Evolutionary conservation across 1,140 invertebrate species (phyloP).

Genomic region (Spodoptera litura): DNA sequence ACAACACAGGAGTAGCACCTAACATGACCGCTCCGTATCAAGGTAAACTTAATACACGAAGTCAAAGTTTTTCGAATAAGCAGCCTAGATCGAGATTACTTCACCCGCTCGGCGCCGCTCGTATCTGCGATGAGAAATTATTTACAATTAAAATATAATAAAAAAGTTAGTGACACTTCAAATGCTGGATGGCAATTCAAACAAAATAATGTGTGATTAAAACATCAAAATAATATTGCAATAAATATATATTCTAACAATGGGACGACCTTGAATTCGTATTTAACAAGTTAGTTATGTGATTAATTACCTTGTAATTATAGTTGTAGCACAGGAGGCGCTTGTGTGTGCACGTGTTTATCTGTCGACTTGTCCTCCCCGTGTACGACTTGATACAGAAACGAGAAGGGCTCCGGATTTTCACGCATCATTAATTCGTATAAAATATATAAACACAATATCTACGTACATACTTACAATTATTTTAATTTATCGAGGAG

Average conservation of each 20-base stretch:
- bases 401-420: neutral
- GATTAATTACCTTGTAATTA: constrained; percentile 7
- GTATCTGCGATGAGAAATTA: neutral
- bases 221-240: too few relatives aligned
- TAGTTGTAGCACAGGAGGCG: neutral
- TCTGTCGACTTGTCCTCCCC: constrained; percentile 5
- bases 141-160: constrained; percentile 10
- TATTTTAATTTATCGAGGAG: too few relatives aligned
- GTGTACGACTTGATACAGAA: too few relatives aligned
- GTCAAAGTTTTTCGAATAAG: constrained; percentile 20
- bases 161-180: neutral
- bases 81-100: constrained; percentile 44
- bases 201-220: too few relatives aligned
- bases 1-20: neutral
- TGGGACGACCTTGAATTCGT: neutral
- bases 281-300: neutral
- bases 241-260: too few relatives aligned
- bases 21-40: constrained; percentile 48
- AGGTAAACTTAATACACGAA: constrained; percentile 45
- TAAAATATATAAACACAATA: too few relatives aligned
- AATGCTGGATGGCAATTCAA: too few relatives aligned
- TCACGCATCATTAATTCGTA: neutral
- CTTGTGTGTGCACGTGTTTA: constrained; percentile 6
- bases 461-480: too few relatives aligned
- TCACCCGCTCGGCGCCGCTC: constrained; percentile 11